phyloP scores from a whole-genome alignment of 2,888 invertebrate genomes.

The Pseudococcus longispinus region DNA sequence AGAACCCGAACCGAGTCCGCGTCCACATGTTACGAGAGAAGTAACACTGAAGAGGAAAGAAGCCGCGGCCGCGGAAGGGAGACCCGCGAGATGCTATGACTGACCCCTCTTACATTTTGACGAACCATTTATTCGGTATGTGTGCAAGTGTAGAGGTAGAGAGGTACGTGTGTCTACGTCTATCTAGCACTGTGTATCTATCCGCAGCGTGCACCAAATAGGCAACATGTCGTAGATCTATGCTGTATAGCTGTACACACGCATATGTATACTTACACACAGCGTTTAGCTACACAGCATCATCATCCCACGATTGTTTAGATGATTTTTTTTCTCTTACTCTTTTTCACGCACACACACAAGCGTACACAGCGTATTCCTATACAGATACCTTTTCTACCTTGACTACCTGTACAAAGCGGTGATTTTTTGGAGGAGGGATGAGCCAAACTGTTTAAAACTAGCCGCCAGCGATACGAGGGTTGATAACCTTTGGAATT shows the following conservation, averaged over 20 bases:
- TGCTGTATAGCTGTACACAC: not conserved
- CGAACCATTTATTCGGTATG: not conserved
- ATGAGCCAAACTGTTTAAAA: not conserved
- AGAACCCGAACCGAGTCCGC: conserved; percentile 22
- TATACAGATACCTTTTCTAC: not conserved
- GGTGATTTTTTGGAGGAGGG: not conserved
- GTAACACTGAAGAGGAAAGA: not conserved
- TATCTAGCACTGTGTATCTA: not conserved
- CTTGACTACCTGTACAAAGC: not conserved
- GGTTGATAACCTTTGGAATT: conserved; percentile 21
- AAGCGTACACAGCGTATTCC: too few relatives aligned
- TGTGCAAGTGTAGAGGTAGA: too few relatives aligned
- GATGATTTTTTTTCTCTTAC: not conserved
- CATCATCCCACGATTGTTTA: not conserved
- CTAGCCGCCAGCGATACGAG: not conserved
- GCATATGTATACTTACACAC: not conserved
- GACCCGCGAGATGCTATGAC: conserved; percentile 45
- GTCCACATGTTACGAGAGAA: conserved; percentile 52
- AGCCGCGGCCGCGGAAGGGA: conserved; percentile 25
- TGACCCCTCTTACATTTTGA: conserved; percentile 50
- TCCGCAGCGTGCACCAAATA: not conserved
- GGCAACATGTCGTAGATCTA: not conserved
- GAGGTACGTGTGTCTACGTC: not conserved
- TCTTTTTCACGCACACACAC: not conserved
- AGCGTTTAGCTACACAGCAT: not conserved